phyloP scores from a whole-genome alignment of 2,797 vertebrate species.

The Hylomyscus alleni region DNA sequence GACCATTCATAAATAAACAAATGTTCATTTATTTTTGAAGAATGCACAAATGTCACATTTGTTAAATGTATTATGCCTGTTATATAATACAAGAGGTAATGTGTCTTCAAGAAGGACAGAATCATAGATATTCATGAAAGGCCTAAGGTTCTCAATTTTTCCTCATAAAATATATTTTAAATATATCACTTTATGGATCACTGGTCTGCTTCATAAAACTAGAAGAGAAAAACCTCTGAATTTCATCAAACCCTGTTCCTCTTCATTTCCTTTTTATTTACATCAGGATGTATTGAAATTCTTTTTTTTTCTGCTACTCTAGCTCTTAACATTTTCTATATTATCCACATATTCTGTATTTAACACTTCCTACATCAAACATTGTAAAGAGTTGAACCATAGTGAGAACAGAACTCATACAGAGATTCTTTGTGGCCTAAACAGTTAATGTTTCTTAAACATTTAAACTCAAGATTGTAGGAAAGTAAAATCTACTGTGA shows the following conservation, averaged over 20 bases:
- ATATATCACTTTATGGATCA: neutral
- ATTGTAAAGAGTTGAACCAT: neutral
- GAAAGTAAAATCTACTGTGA: neutral
- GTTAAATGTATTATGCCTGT: neutral
- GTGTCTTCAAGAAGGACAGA: neutral
- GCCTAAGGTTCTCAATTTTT: neutral
- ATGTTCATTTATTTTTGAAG: slow-evolving; percentile 26
- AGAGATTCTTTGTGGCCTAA: neutral
- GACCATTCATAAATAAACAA: slow-evolving; percentile 1
- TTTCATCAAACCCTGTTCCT: slow-evolving; percentile 3
- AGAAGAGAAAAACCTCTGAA: slow-evolving; percentile 17
- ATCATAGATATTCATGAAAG: slow-evolving; percentile 32
- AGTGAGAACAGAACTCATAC: neutral
- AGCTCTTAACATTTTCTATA: slow-evolving; percentile 2
- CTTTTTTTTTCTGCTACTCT: neutral
- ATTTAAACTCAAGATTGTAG: neutral
- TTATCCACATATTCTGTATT: neutral
- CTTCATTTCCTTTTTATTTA: slow-evolving; percentile 31
- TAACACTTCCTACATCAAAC: neutral
- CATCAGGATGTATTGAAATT: neutral
- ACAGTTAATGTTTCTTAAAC: neutral
- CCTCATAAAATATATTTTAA: slow-evolving; percentile 16
- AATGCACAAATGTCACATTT: neutral
- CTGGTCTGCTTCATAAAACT: neutral
- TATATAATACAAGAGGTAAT: neutral